Conservation (phyloP, 2,888 invertebrate genomes). For the Camptogramma bilineatum region DNA sequence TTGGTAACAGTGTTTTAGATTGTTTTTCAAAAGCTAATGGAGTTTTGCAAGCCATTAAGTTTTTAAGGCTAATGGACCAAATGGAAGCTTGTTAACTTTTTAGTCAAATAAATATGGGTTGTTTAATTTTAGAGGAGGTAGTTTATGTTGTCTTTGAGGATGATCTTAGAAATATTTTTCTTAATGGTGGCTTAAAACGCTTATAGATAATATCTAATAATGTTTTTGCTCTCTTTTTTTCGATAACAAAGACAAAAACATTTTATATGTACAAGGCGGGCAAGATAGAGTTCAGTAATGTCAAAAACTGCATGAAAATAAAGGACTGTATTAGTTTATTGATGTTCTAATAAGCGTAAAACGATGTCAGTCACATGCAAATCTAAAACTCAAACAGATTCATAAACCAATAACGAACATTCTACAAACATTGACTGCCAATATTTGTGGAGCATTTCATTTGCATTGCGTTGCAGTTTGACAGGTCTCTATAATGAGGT, state of each 20-base stretch:
- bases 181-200: background rate
- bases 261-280: too few species aligned
- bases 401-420: conserved; percentile 11
- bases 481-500: background rate
- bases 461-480: conserved; percentile 1
- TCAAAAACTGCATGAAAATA: too few species aligned
- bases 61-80: background rate
- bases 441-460: conserved; percentile 20
- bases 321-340: too few species aligned
- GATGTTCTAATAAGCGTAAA: background rate
- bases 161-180: background rate
- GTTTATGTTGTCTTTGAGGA: background rate
- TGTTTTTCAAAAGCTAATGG: conserved; percentile 19
- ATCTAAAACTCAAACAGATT: conserved; percentile 6
- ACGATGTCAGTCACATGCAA: background rate
- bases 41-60: background rate
- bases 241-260: background rate
- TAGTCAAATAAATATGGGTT: background rate
- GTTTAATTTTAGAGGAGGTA: background rate
- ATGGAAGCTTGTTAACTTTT: background rate
- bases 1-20: conserved; percentile 13
- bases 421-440: conserved; percentile 14
- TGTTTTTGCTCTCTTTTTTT: background rate
- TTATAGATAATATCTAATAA: background rate
- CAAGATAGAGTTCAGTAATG: too few species aligned